Conservation (phyloP, 2,797 vertebrate genomes). For the Muraenolepis orangiensis region DNA sequence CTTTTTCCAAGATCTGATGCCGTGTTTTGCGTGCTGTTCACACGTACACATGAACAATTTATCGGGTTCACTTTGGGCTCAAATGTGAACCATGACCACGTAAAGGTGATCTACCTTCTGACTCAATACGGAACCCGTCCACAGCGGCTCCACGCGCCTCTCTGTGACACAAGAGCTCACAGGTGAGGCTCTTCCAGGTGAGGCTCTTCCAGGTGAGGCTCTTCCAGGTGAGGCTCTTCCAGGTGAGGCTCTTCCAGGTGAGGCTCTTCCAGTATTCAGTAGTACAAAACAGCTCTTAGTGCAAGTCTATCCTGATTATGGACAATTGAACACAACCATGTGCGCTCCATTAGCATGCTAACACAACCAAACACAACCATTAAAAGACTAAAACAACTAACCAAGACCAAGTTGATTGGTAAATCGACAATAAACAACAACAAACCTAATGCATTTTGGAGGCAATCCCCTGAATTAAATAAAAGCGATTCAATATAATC, state of each 20-base stretch:
- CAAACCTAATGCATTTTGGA: not conserved
- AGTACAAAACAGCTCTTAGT: constrained; percentile 60
- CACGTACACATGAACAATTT: not conserved
- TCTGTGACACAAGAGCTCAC: constrained; percentile 16
- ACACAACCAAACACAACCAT: constrained; percentile 13
- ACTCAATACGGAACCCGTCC: not conserved
- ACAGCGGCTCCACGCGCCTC: not conserved
- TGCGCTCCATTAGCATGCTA: not conserved
- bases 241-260: constrained; percentile 4
- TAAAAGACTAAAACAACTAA: not conserved
- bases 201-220: constrained; percentile 8
- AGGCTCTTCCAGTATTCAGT: constrained; percentile 52
- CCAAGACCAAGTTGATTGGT: not conserved
- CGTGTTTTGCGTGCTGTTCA: not conserved
- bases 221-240: constrained; percentile 12
- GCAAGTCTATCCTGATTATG: constrained; percentile 55
- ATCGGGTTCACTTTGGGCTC: not conserved
- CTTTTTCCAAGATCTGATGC: not conserved
- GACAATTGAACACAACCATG: constrained; percentile 5
- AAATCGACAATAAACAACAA: constrained; percentile 8
- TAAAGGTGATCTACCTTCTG: not conserved
- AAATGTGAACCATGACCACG: not conserved
- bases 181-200: constrained; percentile 13
- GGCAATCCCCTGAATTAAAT: constrained; percentile 1
- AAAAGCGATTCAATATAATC: constrained; percentile 7